These are phyloP conservation scores for Branchinecta sandiegonensis DNA, from an alignment of 2,888 invertebrate species.

Conservation along the genomic window DNA sequence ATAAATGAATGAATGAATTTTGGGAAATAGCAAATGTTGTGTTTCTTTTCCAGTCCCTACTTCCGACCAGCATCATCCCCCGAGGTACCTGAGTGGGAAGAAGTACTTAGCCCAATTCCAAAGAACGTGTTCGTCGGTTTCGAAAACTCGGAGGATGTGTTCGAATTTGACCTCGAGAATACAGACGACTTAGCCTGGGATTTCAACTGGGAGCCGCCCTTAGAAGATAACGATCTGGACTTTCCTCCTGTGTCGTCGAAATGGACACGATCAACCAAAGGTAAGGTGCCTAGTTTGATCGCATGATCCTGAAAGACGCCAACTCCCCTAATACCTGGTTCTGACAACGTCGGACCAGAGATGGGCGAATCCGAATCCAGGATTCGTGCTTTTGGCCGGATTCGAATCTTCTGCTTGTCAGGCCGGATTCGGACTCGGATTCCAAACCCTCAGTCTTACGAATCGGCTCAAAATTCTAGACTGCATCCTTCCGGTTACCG, in stretches of 20 bases:
- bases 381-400: no score
- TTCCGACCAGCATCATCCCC: background rate
- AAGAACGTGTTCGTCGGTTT: background rate
- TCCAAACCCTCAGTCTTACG: no score
- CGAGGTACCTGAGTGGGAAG: background rate
- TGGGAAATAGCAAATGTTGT: no score
- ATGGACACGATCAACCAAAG: conserved; percentile 12
- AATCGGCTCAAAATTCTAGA: no score
- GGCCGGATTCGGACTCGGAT: no score
- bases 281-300: background rate
- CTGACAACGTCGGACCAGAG: no score
- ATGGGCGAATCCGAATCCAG: no score
- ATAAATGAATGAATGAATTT: no score
- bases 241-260: conserved; percentile 8
- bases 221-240: background rate
- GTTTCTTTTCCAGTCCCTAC: no score
- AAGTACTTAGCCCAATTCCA: background rate
- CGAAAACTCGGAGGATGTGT: background rate
- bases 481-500: no score
- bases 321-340: no score
- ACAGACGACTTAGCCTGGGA: background rate
- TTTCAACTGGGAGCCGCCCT: background rate
- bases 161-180: background rate
- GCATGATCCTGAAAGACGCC: background rate
- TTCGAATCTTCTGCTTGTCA: no score